Conservation (phyloP, 2,113 vertebrate species). For the Andinoacara biseriatus region DNA sequence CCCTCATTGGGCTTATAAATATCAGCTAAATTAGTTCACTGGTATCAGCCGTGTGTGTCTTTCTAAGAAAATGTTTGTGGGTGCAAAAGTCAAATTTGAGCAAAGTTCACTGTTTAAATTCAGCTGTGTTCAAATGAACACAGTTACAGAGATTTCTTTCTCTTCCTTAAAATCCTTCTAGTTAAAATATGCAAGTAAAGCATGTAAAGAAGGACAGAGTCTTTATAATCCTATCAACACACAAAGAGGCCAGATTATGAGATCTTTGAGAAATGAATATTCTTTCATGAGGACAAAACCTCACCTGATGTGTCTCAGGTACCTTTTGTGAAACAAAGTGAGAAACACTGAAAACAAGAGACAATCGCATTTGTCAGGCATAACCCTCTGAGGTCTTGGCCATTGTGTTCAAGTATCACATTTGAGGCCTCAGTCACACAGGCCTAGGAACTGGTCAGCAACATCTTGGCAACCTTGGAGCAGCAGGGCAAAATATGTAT, state of each 20-base stretch:
- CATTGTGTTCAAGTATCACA: not conserved
- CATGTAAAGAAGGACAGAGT: not conserved
- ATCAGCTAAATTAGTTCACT: not conserved
- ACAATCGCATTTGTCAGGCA: not conserved
- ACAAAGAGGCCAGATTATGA: not conserved
- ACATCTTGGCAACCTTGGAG: not conserved
- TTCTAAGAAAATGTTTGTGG: too few relatives aligned
- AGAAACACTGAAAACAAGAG: not conserved
- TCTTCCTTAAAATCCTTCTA: not conserved
- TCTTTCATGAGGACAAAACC: not conserved
- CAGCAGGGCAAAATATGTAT: not conserved
- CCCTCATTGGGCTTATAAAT: not conserved
- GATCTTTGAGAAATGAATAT: not conserved
- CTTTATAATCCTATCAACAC: not conserved
- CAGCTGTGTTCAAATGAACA: not conserved
- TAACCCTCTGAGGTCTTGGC: not conserved
- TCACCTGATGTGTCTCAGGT: not conserved
- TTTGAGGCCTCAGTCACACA: not conserved
- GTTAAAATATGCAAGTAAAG: not conserved
- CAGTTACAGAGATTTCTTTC: not conserved
- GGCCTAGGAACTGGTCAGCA: not conserved
- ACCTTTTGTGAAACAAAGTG: not conserved
- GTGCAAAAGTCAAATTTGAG: too few relatives aligned
- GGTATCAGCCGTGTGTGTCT: not conserved
- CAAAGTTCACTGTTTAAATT: not conserved